phyloP scores from a whole-genome alignment of 2,113 vertebrate genomes.

The Phalacrocorax brasilianus region DNA sequence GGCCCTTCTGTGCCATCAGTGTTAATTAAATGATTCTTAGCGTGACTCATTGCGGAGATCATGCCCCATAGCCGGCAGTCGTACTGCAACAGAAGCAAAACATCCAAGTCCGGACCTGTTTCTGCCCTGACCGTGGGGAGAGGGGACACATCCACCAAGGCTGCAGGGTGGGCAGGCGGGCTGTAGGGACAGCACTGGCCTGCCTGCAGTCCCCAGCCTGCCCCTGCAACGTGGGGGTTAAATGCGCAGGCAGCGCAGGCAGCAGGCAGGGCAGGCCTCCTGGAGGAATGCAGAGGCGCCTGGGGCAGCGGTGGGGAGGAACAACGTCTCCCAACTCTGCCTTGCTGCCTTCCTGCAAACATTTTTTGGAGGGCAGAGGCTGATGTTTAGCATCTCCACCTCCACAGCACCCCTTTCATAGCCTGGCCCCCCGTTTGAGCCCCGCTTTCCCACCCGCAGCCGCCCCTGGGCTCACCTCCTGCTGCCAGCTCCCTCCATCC shows the following conservation, averaged over 20 bases:
- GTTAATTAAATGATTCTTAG: neutral
- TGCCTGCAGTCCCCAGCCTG: neutral
- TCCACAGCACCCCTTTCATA: accelerated
- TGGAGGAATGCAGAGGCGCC: constrained; percentile 7
- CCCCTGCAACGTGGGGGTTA: neutral
- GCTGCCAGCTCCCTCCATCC: neutral
- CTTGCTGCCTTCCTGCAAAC: neutral
- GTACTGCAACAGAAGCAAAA: neutral
- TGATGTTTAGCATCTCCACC: neutral
- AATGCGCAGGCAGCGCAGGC: neutral
- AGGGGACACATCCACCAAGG: too few relatives aligned
- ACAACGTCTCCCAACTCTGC: neutral
- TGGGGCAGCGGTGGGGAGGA: neutral
- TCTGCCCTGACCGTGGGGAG: neutral
- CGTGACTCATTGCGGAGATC: neutral
- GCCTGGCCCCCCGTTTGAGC: accelerated
- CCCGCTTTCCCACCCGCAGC: neutral
- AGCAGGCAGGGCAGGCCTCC: neutral
- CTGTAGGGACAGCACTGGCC: neutral
- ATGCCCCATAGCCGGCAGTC: neutral
- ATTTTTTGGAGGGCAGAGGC: neutral
- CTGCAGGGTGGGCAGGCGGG: neutral
- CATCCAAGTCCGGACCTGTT: neutral
- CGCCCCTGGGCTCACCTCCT: neutral
- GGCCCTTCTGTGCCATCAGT: neutral